A percentile compares a stretch with the other conserved stretches of the same genome.
phyloP scores from a whole-genome alignment of 2,113 vertebrate species.

The Hemiprocne comata region DNA sequence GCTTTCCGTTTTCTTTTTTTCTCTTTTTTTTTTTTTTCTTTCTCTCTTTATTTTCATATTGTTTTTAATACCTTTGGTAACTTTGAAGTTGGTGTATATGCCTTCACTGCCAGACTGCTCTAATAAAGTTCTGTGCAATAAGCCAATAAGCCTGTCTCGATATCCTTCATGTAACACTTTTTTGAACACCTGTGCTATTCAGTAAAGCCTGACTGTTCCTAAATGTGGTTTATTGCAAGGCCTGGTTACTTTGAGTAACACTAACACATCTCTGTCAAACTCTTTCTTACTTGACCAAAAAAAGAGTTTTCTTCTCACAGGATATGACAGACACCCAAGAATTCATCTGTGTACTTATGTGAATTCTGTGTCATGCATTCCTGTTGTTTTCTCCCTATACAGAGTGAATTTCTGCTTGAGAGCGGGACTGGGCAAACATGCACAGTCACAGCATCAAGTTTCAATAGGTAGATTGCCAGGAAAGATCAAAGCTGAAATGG shows the following conservation, averaged over 20 bases:
- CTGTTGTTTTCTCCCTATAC: not conserved
- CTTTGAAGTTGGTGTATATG: not conserved
- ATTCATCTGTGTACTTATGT: not conserved
- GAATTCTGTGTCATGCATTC: not conserved
- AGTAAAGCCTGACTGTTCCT: not conserved
- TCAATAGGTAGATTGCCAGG: not conserved
- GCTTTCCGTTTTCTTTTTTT: not conserved
- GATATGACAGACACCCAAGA: not conserved
- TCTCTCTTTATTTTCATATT: not conserved
- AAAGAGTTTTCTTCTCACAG: not conserved
- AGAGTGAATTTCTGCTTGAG: not conserved
- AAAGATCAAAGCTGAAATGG: not conserved
- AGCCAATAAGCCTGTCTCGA: not conserved
- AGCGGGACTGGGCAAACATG: not conserved
- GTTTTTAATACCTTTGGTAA: not conserved
- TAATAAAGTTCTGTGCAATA: not conserved
- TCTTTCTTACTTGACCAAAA: not conserved
- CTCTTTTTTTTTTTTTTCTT: no score
- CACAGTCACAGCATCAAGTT: not conserved
- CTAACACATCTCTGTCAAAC: not conserved
- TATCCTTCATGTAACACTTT: not conserved
- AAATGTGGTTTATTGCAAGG: not conserved
- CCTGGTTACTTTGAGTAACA: not conserved
- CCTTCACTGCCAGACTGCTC: not conserved
- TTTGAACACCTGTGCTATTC: not conserved